These are phyloP conservation scores for Glossosoma conforme DNA, from an alignment of 1,140 invertebrate genomes.

Conservation along the genomic window DNA sequence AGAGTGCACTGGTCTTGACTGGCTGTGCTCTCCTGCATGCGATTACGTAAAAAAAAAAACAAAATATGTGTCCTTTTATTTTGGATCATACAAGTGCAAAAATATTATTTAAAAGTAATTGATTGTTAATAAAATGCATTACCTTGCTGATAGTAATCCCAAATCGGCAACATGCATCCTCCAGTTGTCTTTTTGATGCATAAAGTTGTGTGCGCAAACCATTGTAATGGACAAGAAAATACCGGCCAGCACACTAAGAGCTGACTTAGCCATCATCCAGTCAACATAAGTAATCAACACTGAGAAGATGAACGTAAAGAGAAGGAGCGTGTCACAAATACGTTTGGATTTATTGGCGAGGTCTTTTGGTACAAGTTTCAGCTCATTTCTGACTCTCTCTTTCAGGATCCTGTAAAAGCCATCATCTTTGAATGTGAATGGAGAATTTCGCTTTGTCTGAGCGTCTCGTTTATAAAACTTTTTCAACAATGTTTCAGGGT, in stretches of 20 bases:
- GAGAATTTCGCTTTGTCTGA: conserved; percentile 52
- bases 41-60: too few species aligned
- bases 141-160: not conserved
- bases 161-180: not conserved
- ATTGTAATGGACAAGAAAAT: not conserved
- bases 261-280: not conserved
- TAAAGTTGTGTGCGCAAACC: not conserved
- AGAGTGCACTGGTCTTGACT: too few species aligned
- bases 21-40: too few species aligned
- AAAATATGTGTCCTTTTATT: too few species aligned
- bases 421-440: conserved; percentile 62
- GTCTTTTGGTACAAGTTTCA: conserved; percentile 42
- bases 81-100: too few species aligned
- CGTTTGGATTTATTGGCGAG: conserved; percentile 11
- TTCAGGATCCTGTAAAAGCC: conserved; percentile 68
- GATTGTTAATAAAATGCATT: too few species aligned
- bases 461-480: conserved; percentile 60
- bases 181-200: not conserved
- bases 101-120: too few species aligned
- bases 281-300: not conserved
- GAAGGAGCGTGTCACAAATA: conserved; percentile 9
- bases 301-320: conserved; percentile 12
- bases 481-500: conserved; percentile 50
- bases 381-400: conserved; percentile 48
- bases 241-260: not conserved